Conservation (phyloP, 2,797 vertebrate genomes). For the Lagorchestes hirsutus region DNA sequence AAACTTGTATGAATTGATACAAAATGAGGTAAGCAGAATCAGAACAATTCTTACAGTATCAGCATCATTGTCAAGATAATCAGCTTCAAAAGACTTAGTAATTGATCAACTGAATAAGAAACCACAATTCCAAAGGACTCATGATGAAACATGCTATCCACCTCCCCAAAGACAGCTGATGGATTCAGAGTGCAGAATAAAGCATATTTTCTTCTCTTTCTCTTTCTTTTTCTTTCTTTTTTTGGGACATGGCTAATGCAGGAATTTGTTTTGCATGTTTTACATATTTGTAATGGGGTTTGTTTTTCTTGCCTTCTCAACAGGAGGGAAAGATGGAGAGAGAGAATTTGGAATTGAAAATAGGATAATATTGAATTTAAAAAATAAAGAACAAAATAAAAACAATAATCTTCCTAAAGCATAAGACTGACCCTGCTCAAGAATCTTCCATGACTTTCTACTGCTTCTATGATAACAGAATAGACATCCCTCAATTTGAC, state of each 20-base stretch:
- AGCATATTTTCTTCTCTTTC: not conserved
- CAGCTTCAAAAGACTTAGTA: not conserved
- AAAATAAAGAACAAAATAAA: not conserved
- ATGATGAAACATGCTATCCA: not conserved
- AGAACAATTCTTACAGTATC: not conserved
- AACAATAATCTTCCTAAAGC: not conserved
- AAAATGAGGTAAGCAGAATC: not conserved
- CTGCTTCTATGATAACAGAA: not conserved
- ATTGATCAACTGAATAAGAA: not conserved
- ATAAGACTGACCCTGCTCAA: not conserved
- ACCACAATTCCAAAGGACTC: not conserved
- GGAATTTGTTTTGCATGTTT: not conserved
- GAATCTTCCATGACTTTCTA: not conserved
- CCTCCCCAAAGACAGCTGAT: not conserved
- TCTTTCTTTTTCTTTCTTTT: not conserved
- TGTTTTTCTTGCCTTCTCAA: not conserved
- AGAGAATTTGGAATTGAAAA: not conserved
- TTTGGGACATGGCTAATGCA: not conserved
- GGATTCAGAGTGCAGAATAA: not conserved
- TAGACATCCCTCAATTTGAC: not conserved
- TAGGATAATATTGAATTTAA: not conserved
- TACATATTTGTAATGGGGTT: not conserved
- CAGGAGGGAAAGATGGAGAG: not conserved
- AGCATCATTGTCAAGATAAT: not conserved
- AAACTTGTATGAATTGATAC: not conserved